Evolutionary conservation across 37 sponge, comb jelly and placozoan species (phyloP).

Genomic region (Oopsacas minuta): DNA sequence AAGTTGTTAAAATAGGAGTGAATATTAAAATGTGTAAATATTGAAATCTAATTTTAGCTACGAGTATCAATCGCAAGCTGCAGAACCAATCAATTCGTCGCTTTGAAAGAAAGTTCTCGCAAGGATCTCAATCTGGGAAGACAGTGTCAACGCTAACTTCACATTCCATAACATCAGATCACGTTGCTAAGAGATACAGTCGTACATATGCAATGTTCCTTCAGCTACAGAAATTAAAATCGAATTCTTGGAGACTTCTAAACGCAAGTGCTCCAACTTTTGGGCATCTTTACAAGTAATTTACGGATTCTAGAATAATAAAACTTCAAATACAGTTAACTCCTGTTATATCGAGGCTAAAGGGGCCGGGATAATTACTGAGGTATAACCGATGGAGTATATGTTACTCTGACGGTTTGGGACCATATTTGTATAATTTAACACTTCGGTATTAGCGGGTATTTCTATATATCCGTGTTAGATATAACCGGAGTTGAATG

Average conservation of each 20-base stretch:
- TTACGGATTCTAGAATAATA: no score
- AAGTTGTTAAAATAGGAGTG: no score
- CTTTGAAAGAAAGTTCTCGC: not conserved
- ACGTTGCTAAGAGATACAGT: constrained; percentile 13
- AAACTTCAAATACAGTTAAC: no score
- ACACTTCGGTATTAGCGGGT: no score
- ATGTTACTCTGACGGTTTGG: no score
- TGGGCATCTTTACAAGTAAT: not conserved
- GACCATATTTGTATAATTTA: no score
- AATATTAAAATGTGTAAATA: not conserved
- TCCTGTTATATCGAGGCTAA: no score
- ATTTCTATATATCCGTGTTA: no score
- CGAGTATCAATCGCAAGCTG: not conserved
- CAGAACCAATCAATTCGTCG: constrained; percentile 8
- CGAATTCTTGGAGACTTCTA: not conserved
- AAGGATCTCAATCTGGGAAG: not conserved
- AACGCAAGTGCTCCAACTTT: not conserved
- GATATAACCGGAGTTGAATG: no score
- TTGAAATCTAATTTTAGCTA: not conserved
- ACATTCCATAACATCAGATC: not conserved
- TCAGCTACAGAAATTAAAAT: not conserved
- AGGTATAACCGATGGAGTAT: no score
- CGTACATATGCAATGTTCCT: not conserved
- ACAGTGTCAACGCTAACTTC: not conserved
- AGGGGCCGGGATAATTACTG: no score